These are phyloP conservation scores for Proctacanthus coquilletti DNA, from an alignment of 1,140 invertebrate genomes.

Conservation along the genomic window DNA sequence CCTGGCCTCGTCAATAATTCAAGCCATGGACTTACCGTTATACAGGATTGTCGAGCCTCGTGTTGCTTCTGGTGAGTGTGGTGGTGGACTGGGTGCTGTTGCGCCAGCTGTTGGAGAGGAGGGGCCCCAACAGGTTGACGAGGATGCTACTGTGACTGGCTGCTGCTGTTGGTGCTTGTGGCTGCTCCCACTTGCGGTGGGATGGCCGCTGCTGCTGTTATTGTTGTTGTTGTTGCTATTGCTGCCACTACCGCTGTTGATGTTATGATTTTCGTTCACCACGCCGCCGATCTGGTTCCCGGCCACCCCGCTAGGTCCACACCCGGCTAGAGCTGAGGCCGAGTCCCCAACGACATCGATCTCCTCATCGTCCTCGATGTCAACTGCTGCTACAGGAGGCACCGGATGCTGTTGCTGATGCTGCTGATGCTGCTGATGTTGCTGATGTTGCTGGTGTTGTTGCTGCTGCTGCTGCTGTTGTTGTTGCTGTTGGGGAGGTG, in stretches of 20 bases:
- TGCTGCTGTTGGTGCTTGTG: conserved; percentile 10
- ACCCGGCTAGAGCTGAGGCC: conserved; percentile 21
- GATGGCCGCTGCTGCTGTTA: conserved; percentile 25
- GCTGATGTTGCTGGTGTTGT: conserved; percentile 4
- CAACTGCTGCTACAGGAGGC: too few species aligned
- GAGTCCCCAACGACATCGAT: conserved; percentile 61
- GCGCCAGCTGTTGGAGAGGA: conserved; percentile 54
- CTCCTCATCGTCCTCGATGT: conserved; percentile 55
- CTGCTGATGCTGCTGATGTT: conserved; percentile 3
- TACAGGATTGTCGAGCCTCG: conserved; percentile 42
- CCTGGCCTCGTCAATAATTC: too few species aligned
- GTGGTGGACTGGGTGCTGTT: conserved; percentile 55
- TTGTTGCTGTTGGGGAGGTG: conserved; percentile 8
- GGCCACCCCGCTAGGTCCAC: too few species aligned
- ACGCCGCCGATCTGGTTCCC: too few species aligned
- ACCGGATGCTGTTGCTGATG: conserved; percentile 5
- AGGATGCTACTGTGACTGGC: conserved; percentile 19
- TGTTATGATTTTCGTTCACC: not conserved
- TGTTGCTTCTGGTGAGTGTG: conserved; percentile 36
- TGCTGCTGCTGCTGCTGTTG: conserved; percentile 14
- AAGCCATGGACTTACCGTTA: conserved; percentile 41
- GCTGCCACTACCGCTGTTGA: not conserved
- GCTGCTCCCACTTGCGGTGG: conserved; percentile 9
- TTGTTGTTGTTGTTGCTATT: conserved; percentile 18
- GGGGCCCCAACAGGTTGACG: conserved; percentile 47